Conservation (phyloP, 2,113 vertebrate genomes). For the Charadrius vociferus region DNA sequence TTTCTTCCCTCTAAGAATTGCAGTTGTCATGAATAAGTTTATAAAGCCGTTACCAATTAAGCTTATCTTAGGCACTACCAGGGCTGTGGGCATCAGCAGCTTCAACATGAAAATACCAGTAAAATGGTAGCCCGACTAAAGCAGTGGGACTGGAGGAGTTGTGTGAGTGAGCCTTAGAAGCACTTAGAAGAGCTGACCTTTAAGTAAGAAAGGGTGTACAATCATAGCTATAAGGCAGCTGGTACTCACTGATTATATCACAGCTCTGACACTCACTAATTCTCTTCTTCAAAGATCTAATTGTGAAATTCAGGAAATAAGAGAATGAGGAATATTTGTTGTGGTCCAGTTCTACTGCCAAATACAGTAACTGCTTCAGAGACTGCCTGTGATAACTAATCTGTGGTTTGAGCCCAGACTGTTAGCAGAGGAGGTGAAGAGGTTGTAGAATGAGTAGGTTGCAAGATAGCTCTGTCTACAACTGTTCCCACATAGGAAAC, state of each 20-base stretch:
- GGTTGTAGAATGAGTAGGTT: background rate
- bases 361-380: background rate
- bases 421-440: background rate
- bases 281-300: background rate
- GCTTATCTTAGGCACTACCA: background rate
- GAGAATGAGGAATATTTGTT: background rate
- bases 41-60: background rate
- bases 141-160: background rate
- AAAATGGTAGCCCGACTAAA: background rate
- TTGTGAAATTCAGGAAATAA: background rate
- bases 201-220: background rate
- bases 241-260: background rate
- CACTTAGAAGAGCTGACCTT: background rate
- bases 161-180: rapidly evolving
- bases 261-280: background rate
- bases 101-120: background rate
- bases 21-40: background rate
- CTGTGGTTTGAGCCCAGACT: background rate
- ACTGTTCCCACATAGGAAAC: background rate
- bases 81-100: background rate
- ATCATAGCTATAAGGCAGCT: background rate
- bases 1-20: background rate
- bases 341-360: background rate
- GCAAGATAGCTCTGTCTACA: background rate
- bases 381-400: background rate